Percentiles rank a stretch among this genome's conserved stretches.
Conservation (phyloP, 2,888 invertebrate species). For the Drosophila maculinotata region DNA sequence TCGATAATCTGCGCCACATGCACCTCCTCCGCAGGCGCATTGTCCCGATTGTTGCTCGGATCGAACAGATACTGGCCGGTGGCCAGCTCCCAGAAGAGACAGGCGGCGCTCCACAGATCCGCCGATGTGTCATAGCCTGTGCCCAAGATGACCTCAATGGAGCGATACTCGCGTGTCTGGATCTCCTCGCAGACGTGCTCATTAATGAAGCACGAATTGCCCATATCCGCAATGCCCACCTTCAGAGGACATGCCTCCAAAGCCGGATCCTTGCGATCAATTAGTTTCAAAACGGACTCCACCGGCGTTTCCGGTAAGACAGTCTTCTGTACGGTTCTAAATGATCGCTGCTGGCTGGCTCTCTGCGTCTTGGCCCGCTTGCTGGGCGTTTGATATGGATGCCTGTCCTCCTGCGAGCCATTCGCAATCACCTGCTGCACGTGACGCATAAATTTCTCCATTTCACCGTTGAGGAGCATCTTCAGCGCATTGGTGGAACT, state of each 20-base stretch:
- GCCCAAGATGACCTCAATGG: slow-evolving; percentile 97
- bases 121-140: slow-evolving; percentile 98
- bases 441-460: slow-evolving; percentile 36
- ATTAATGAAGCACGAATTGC: slow-evolving; percentile 98
- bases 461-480: slow-evolving; percentile 17
- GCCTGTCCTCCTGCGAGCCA: slow-evolving; percentile 10
- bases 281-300: slow-evolving; percentile 10
- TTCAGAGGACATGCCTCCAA: slow-evolving; percentile 93
- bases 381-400: not conserved
- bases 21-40: slow-evolving; percentile 98
- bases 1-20: slow-evolving; percentile 99
- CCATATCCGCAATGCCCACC: slow-evolving; percentile 98
- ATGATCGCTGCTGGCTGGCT: not conserved
- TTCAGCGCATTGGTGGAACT: slow-evolving; percentile 15
- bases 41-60: slow-evolving; percentile 93
- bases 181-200: slow-evolving; percentile 99
- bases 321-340: not conserved
- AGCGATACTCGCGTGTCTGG: slow-evolving; percentile 98
- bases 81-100: slow-evolving; percentile 99
- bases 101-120: slow-evolving; percentile 99
- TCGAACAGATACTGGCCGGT: slow-evolving; percentile 99
- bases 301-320: too few species aligned
- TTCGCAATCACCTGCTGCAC: slow-evolving; percentile 14
- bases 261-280: slow-evolving; percentile 89
- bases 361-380: not conserved